Conservation (phyloP, 1,140 invertebrate genomes). For the Hycleus cichorii region DNA sequence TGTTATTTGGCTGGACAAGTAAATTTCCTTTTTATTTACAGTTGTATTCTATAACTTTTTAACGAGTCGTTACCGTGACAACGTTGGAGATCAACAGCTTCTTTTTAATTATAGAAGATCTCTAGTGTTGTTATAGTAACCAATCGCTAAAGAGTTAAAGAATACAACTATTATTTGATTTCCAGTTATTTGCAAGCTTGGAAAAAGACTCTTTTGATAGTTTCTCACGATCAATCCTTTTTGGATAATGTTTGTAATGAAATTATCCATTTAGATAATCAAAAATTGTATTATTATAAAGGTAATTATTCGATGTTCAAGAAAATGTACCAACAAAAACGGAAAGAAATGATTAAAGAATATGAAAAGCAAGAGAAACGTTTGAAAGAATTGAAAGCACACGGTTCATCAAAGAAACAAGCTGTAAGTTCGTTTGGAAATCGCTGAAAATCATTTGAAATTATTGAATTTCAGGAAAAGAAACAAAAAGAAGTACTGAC, state of each 20-base stretch:
- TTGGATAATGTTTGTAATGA: slow-evolving; percentile 99
- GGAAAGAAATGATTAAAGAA: slow-evolving; percentile 92
- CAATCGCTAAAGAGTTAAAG: too few species aligned
- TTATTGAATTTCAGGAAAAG: slow-evolving; percentile 47
- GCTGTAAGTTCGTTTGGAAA: slow-evolving; percentile 47
- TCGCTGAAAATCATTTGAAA: too few species aligned
- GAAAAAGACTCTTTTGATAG: slow-evolving; percentile 96
- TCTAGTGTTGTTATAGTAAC: background rate
- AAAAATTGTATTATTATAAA: slow-evolving; percentile 95
- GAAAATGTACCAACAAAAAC: slow-evolving; percentile 96
- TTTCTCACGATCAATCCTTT: slow-evolving; percentile 99
- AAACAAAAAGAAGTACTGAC: slow-evolving; percentile 88
- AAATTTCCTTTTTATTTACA: slow-evolving; percentile 37
- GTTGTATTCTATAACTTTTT: too few species aligned
- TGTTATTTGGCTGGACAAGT: slow-evolving; percentile 99
- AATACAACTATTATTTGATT: background rate
- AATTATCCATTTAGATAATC: slow-evolving; percentile 92
- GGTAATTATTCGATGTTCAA: slow-evolving; percentile 99
- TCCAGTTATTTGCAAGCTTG: slow-evolving; percentile 87
- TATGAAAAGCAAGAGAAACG: slow-evolving; percentile 98
- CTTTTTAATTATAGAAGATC: background rate
- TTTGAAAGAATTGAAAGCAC: slow-evolving; percentile 88
- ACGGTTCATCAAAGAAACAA: slow-evolving; percentile 90
- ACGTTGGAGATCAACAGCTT: background rate
- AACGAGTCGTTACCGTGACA: background rate